Conservation (phyloP, 2,797 vertebrate species). For the Sciaenops ocellatus region DNA sequence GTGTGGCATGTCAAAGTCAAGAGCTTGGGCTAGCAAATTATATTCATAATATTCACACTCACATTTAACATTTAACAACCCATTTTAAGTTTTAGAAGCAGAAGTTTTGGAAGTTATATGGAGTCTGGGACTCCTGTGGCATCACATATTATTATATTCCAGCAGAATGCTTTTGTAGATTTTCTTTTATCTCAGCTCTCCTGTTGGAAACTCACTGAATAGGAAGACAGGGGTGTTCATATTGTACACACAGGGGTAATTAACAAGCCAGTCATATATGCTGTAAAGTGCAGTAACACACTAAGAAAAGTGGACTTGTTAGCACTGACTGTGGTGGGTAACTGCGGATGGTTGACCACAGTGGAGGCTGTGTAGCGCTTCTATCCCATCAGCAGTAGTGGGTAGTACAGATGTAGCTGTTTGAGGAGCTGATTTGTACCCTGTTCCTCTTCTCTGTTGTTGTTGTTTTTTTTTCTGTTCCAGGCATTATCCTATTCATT, state of each 20-base stretch:
- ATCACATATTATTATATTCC: neutral
- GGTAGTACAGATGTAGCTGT: neutral
- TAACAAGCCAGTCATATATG: neutral
- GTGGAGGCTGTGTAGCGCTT: neutral
- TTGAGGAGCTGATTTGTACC: neutral
- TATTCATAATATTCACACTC: neutral
- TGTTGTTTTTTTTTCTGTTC: neutral
- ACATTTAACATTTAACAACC: slow-evolving; percentile 20
- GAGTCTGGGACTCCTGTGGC: neutral
- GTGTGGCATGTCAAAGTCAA: neutral
- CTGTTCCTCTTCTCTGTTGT: neutral
- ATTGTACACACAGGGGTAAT: neutral
- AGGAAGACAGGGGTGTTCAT: neutral
- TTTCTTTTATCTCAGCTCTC: neutral
- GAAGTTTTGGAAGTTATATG: neutral
- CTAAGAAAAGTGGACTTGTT: neutral
- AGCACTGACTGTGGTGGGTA: neutral
- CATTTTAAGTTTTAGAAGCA: slow-evolving; percentile 6
- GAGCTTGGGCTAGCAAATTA: neutral
- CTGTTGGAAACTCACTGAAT: slow-evolving; percentile 5
- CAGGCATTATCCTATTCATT: neutral
- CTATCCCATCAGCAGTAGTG: neutral
- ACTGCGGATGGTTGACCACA: neutral
- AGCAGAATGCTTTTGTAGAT: neutral
- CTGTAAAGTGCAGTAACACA: neutral